Conservation (phyloP, 2,113 vertebrate genomes). For the Hippocampus zosterae region DNA sequence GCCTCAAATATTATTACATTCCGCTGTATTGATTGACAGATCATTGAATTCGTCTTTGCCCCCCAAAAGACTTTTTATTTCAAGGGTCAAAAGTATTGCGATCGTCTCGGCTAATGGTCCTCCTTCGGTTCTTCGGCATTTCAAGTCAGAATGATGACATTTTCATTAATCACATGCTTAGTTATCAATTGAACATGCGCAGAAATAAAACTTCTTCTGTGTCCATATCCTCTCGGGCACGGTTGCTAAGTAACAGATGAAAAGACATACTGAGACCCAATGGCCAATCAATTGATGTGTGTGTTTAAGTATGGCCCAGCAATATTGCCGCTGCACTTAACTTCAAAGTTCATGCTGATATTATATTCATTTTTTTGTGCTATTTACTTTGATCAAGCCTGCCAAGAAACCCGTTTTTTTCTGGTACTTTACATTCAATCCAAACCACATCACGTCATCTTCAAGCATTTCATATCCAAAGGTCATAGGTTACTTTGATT, state of each 20-base stretch:
- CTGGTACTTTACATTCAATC: constrained; percentile 1
- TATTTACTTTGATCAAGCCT: neutral
- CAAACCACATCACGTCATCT: constrained; percentile 1
- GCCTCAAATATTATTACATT: neutral
- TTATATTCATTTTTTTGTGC: neutral
- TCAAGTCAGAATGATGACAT: constrained; percentile 18
- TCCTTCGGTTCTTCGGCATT: neutral
- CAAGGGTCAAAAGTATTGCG: neutral
- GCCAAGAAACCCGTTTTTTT: no score
- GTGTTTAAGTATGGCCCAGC: constrained; percentile 19
- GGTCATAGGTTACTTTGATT: constrained; percentile 30
- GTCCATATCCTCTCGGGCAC: constrained; percentile 63
- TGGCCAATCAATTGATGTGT: constrained; percentile 72
- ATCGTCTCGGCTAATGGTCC: neutral
- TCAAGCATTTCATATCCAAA: constrained; percentile 27
- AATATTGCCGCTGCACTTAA: constrained; percentile 34
- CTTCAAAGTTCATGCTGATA: constrained; percentile 2
- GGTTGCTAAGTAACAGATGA: constrained; percentile 79
- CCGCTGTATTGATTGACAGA: neutral
- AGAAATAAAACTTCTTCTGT: constrained; percentile 62
- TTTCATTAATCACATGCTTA: constrained; percentile 55
- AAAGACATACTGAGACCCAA: constrained; percentile 76
- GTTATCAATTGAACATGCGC: constrained; percentile 60
- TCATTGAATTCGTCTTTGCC: constrained; percentile 17
- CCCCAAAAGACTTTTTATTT: neutral